phyloP scores from a whole-genome alignment of 2,888 invertebrate genomes.

The Fragum fragum region DNA sequence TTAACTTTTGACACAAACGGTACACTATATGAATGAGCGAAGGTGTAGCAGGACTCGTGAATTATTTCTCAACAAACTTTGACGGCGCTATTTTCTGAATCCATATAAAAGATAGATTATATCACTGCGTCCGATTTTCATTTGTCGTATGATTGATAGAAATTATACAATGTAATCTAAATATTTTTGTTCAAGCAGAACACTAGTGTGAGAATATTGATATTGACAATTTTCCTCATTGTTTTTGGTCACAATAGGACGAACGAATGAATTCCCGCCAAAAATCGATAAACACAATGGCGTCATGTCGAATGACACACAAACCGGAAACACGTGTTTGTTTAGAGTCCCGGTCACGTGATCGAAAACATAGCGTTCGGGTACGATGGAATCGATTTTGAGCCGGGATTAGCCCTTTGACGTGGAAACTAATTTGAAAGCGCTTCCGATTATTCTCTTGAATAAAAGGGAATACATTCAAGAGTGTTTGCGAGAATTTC shows the following conservation, averaged over 20 bases:
- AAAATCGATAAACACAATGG: slow-evolving; percentile 56
- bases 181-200: slow-evolving; percentile 25
- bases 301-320: slow-evolving; percentile 61
- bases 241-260: slow-evolving; percentile 24
- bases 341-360: slow-evolving; percentile 67
- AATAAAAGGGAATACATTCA: slow-evolving; percentile 61
- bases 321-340: slow-evolving; percentile 70
- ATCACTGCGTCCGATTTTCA: neutral
- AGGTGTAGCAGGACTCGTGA: too few relatives aligned
- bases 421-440: slow-evolving; percentile 66
- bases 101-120: too few relatives aligned
- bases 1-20: too few relatives aligned
- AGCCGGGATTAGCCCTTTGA: slow-evolving; percentile 67
- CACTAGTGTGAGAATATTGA: slow-evolving; percentile 29
- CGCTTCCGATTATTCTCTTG: slow-evolving; percentile 60
- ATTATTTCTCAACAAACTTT: too few relatives aligned
- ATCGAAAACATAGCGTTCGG: slow-evolving; percentile 52
- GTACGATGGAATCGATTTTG: slow-evolving; percentile 62
- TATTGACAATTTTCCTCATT: slow-evolving; percentile 29
- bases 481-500: slow-evolving; percentile 57
- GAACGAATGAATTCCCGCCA: slow-evolving; percentile 10
- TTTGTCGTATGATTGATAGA: slow-evolving; percentile 18
- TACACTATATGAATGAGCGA: too few relatives aligned
- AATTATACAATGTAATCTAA: slow-evolving; percentile 15
- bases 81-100: too few relatives aligned